phyloP scores from a whole-genome alignment of 2,888 invertebrate genomes.

The Lepidocyrtoides sp. region DNA sequence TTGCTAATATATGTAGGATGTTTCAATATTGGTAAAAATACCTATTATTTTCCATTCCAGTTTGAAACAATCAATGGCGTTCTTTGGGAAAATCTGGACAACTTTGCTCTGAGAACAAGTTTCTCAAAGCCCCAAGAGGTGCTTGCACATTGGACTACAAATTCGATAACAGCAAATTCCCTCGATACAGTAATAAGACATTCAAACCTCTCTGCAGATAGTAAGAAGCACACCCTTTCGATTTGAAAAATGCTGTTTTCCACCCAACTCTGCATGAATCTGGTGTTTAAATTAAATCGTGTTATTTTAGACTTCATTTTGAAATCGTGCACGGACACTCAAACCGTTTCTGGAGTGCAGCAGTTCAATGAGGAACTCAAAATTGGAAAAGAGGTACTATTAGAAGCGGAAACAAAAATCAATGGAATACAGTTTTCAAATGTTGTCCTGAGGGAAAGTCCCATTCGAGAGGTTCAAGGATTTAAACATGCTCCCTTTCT shows the following conservation, averaged over 20 bases:
- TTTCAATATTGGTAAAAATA: no score
- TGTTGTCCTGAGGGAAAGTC: constrained; percentile 70
- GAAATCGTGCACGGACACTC: constrained; percentile 34
- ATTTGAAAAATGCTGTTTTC: no score
- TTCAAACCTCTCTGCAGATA: constrained; percentile 25
- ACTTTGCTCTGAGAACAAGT: constrained; percentile 52
- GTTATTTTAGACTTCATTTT: constrained; percentile 68
- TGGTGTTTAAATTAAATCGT: background rate
- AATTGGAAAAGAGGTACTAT: background rate
- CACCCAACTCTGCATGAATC: background rate
- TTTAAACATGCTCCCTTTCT: constrained; percentile 75
- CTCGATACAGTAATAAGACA: background rate
- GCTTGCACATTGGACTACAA: constrained; percentile 75
- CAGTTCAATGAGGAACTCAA: constrained; percentile 57
- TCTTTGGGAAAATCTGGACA: constrained; percentile 54
- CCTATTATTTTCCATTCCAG: no score
- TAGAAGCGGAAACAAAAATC: constrained; percentile 48
- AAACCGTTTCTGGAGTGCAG: constrained; percentile 50
- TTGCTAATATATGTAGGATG: no score
- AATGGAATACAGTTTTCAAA: constrained; percentile 79
- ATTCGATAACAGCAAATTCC: constrained; percentile 40
- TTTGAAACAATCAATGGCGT: constrained; percentile 63
- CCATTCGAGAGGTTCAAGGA: constrained; percentile 63
- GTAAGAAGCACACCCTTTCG: no score
- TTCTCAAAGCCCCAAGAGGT: constrained; percentile 54